A percentile compares a stretch with the other conserved stretches of the same genome.
Conservation (phyloP, 2,888 invertebrate genomes). For the Schrankia costaestrigalis region DNA sequence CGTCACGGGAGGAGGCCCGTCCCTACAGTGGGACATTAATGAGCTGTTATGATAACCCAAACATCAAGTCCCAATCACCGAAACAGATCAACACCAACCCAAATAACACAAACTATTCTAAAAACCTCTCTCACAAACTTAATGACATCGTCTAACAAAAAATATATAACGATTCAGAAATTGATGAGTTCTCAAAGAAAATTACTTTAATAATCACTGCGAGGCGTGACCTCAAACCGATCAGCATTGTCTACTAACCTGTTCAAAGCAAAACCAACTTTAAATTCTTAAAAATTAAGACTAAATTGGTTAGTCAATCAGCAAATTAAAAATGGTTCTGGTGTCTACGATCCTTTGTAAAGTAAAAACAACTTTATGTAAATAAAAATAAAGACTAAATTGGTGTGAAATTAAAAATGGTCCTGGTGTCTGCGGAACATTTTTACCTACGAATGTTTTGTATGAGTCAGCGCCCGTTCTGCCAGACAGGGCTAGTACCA, state of each 20-base stretch:
- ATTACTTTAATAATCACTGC: slow-evolving; percentile 50
- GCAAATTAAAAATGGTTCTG: too few species aligned
- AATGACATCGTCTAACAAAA: slow-evolving; percentile 43
- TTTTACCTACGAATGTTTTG: slow-evolving; percentile 37
- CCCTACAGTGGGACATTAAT: too few species aligned
- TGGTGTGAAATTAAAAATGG: slow-evolving; percentile 27
- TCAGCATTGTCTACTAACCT: too few species aligned
- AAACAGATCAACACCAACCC: slow-evolving; percentile 25
- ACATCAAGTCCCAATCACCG: too few species aligned
- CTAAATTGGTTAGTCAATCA: too few species aligned
- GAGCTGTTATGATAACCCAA: too few species aligned
- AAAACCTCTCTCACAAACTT: slow-evolving; percentile 8
- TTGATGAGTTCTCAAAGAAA: slow-evolving; percentile 62
- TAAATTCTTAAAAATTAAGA: slow-evolving; percentile 12
- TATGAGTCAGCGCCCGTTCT: slow-evolving; percentile 65
- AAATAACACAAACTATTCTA: slow-evolving; percentile 18
- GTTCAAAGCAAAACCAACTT: slow-evolving; percentile 19
- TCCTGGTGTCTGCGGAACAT: too few species aligned
- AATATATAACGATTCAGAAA: slow-evolving; percentile 49
- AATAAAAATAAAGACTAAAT: slow-evolving; percentile 29
- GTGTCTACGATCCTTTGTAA: too few species aligned
- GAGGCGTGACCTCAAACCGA: slow-evolving; percentile 43
- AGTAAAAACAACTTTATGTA: slow-evolving; percentile 21
- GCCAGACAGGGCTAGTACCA: slow-evolving; percentile 38
- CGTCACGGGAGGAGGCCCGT: too few species aligned